Evolutionary conservation across 1,140 invertebrate species (phyloP), one percentile per base, ranked within the genome.

Genomic region (Drosophila fuyamai): DNA sequence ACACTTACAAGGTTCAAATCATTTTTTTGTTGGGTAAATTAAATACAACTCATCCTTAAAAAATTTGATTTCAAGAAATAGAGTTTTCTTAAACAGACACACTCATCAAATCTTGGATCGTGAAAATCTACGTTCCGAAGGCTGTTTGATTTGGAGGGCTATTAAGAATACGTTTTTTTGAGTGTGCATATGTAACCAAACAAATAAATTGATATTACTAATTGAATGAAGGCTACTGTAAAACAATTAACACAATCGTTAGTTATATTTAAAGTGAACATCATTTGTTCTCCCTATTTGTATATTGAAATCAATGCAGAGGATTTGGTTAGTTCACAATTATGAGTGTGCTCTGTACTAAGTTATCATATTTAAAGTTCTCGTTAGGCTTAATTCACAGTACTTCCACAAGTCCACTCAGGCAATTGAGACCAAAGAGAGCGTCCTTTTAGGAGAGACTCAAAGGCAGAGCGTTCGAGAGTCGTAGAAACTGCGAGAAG

Each of bases 401-500:
- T 36, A 53, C 32, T 51, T 51, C n/a, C 50, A 7, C 6, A 16
- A 36, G 50, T 36, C 14, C 4, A 16, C 9, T 36, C 2, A 14
- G 3, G 2, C n/a, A 53, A 36, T 18, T 57, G 27, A 16, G 23
- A 36, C 16, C 5, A 44, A 14, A 16, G 27, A 14, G 10, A 27
- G 14, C 27, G 63, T 63, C 60, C 35, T 50, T 50, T 50, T 16
- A 32, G 35, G n/a, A 50, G 23, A 54, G 57, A 48, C 68, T 27
- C 43, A 43, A n/a, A 50, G 23, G 23, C 23, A 23, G 13, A 51
- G 36, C 8, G 1, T 27, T 51, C 48, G 40, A 72, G 46, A 14
- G 10, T 12, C 14, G 16, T 41, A 62, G 60, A 75, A 75, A 50
- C 71, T 57, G 36, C 68, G 68, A 71, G 67, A 71, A 71, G 47